Conservation (phyloP, 2,888 invertebrate genomes). For the Tachina lurida region DNA sequence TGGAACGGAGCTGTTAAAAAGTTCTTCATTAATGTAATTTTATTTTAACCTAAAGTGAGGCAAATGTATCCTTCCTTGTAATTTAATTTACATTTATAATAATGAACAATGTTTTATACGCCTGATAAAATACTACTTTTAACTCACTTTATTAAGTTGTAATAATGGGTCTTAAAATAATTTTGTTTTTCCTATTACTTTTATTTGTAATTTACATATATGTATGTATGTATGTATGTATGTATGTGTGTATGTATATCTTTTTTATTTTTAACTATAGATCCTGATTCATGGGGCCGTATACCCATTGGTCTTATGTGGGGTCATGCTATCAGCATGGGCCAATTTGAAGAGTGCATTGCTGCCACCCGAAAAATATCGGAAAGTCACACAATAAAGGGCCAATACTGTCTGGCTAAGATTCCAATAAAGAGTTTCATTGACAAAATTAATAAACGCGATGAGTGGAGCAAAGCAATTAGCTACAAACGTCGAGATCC, state of each 20-base stretch:
- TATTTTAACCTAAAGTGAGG: too few species aligned
- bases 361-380: slow-evolving; percentile 75
- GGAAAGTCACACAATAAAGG: slow-evolving; percentile 76
- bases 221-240: not conserved
- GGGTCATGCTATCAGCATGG: slow-evolving; percentile 82
- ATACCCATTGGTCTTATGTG: slow-evolving; percentile 82
- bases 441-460: slow-evolving; percentile 74
- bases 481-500: slow-evolving; percentile 78
- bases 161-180: too few species aligned
- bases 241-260: not conserved
- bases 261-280: slow-evolving; percentile 75
- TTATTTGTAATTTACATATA: not conserved
- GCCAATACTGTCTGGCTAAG: slow-evolving; percentile 82
- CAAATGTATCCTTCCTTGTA: too few species aligned
- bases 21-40: too few species aligned
- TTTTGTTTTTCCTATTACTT: too few species aligned
- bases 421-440: slow-evolving; percentile 77
- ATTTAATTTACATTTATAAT: too few species aligned
- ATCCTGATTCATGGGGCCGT: slow-evolving; percentile 83
- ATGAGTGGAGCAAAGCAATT: slow-evolving; percentile 71
- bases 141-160: too few species aligned
- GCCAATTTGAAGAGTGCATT: slow-evolving; percentile 83
- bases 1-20: too few species aligned
- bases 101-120: too few species aligned
- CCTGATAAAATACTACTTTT: too few species aligned